Evolutionary conservation across 2,888 invertebrate genomes (phyloP).

Genomic region (Teleiodes luculella): DNA sequence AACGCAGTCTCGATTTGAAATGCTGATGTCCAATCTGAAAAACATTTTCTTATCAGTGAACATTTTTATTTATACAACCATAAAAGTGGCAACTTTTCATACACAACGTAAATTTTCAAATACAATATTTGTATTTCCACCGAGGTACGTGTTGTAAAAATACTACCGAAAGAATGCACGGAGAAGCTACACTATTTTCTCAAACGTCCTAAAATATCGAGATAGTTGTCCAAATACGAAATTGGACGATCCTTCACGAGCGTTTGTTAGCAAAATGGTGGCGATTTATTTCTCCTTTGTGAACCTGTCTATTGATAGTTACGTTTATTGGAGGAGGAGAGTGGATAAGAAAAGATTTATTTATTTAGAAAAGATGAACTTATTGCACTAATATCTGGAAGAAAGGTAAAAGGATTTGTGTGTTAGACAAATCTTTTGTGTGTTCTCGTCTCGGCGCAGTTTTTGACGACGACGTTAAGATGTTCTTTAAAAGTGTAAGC

Average conservation of each 20-base stretch:
- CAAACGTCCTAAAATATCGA: slow-evolving; percentile 10
- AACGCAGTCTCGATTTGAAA: no score
- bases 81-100: no score
- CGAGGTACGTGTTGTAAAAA: background rate
- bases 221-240: slow-evolving; percentile 35
- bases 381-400: background rate
- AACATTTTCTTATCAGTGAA: no score
- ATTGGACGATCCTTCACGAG: slow-evolving; percentile 52
- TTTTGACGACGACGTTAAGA: no score
- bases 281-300: slow-evolving; percentile 55
- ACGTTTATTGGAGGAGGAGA: slow-evolving; percentile 44
- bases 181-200: background rate
- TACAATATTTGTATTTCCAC: background rate
- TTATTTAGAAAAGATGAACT: slow-evolving; percentile 1
- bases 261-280: slow-evolving; percentile 58
- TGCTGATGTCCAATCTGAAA: no score
- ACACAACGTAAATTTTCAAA: background rate
- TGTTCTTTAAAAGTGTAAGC: no score
- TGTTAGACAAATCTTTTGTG: no score
- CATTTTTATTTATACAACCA: no score
- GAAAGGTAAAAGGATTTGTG: background rate
- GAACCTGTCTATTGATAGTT: slow-evolving; percentile 49
- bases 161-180: background rate
- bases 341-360: slow-evolving; percentile 28
- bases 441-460: no score